Conservation (phyloP, 2,797 vertebrate genomes). For the Otus scops region DNA sequence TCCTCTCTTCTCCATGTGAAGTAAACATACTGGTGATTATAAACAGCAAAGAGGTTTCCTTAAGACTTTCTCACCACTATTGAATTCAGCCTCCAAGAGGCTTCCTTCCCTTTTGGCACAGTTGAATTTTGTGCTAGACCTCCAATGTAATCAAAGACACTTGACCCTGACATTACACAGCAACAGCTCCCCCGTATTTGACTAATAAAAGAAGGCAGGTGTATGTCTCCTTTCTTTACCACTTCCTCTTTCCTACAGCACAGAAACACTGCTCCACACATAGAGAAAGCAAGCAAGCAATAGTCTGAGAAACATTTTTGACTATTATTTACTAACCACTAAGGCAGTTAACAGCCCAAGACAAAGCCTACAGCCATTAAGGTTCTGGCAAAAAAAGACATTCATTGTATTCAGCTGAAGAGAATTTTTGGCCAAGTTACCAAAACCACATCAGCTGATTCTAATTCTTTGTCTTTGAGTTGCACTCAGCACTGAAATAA, state of each 20-base stretch:
- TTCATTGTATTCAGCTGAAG: neutral
- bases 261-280: neutral
- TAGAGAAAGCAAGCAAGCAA: neutral
- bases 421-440: neutral
- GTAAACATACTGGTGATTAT: neutral
- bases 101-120: neutral
- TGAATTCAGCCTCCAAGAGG: neutral
- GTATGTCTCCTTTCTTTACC: neutral
- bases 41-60: neutral
- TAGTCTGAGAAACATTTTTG: slow-evolving; percentile 35
- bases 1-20: neutral
- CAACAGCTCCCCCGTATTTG: neutral
- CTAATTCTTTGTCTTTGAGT: neutral
- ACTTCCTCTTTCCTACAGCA: neutral
- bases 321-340: slow-evolving; percentile 13
- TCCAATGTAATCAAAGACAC: neutral
- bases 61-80: neutral
- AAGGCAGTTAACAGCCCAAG: slow-evolving; percentile 1
- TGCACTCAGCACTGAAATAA: neutral
- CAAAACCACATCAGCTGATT: neutral
- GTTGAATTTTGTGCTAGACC: neutral
- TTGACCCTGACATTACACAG: neutral
- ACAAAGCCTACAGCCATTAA: slow-evolving; percentile 1
- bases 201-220: neutral
- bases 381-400: neutral